phyloP scores from a whole-genome alignment of 2,888 invertebrate species.

The Tanytarsus gracilentus region DNA sequence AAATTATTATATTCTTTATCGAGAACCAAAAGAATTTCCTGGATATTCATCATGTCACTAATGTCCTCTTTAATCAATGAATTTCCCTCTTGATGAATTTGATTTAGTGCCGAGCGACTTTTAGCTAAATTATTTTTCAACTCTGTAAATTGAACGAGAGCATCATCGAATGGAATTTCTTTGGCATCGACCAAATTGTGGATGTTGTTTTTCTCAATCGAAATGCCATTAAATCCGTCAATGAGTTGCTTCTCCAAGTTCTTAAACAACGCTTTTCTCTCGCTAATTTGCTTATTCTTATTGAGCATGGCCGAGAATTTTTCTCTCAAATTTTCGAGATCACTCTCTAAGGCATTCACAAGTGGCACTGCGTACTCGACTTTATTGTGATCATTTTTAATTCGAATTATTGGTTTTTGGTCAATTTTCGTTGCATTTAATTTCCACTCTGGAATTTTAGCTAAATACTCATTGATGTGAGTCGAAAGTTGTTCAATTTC shows the following conservation, averaged over 20 bases:
- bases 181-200: background rate
- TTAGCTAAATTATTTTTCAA: constrained; percentile 61
- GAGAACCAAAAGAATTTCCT: constrained; percentile 65
- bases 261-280: constrained; percentile 59
- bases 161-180: constrained; percentile 15
- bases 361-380: constrained; percentile 63
- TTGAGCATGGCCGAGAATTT: constrained; percentile 37
- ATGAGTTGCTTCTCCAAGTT: constrained; percentile 62
- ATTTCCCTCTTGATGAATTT: constrained; percentile 69
- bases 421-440: constrained; percentile 58
- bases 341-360: constrained; percentile 63
- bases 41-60: constrained; percentile 67
- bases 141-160: constrained; percentile 53
- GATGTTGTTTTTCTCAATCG: constrained; percentile 4
- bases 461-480: constrained; percentile 31
- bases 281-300: constrained; percentile 46
- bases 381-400: constrained; percentile 61
- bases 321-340: constrained; percentile 56
- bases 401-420: constrained; percentile 55
- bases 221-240: background rate
- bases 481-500: constrained; percentile 54
- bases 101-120: constrained; percentile 48
- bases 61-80: constrained; percentile 74
- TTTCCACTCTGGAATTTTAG: constrained; percentile 62
- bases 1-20: constrained; percentile 76